phyloP scores from a whole-genome alignment of 1,140 invertebrate species.

The Halictus rubicundus region DNA sequence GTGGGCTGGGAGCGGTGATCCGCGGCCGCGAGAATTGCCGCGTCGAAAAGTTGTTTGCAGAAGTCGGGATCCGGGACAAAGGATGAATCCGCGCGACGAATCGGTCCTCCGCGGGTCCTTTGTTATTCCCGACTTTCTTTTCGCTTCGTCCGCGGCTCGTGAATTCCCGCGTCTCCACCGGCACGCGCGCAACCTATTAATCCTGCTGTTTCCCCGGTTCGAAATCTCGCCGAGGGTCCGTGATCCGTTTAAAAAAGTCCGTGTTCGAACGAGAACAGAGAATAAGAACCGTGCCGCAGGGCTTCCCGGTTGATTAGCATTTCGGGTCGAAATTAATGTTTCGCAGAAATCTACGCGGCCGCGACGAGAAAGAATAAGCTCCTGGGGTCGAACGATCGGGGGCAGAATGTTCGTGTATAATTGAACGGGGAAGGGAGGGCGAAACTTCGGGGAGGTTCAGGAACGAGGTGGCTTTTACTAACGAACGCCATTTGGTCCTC shows the following conservation, averaged over 20 bases:
- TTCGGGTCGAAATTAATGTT: too few relatives aligned
- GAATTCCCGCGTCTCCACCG: slow-evolving; percentile 7
- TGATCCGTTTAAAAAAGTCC: slow-evolving; percentile 25
- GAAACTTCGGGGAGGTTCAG: slow-evolving; percentile 20
- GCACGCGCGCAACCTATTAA: slow-evolving; percentile 1
- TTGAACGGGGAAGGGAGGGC: slow-evolving; percentile 40
- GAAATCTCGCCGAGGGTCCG: not conserved
- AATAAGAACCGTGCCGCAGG: not conserved
- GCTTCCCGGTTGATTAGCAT: not conserved
- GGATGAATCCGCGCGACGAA: not conserved
- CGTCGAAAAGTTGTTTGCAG: slow-evolving; percentile 42
- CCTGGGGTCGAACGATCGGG: slow-evolving; percentile 23
- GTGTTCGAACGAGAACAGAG: not conserved
- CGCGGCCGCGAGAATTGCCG: slow-evolving; percentile 42
- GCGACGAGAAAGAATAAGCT: not conserved
- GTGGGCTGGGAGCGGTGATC: not conserved
- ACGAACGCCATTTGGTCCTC: slow-evolving; percentile 62
- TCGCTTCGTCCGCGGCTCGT: slow-evolving; percentile 3
- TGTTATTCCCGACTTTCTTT: slow-evolving; percentile 30
- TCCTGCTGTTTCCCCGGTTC: not conserved
- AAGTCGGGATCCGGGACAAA: slow-evolving; percentile 34
- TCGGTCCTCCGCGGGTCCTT: not conserved
- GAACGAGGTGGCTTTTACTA: slow-evolving; percentile 62
- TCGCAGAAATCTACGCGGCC: not conserved
- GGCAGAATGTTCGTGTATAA: slow-evolving; percentile 50